Evolutionary conservation across 2,888 invertebrate genomes (phyloP).

Genomic region (Platycheirus albimanus): DNA sequence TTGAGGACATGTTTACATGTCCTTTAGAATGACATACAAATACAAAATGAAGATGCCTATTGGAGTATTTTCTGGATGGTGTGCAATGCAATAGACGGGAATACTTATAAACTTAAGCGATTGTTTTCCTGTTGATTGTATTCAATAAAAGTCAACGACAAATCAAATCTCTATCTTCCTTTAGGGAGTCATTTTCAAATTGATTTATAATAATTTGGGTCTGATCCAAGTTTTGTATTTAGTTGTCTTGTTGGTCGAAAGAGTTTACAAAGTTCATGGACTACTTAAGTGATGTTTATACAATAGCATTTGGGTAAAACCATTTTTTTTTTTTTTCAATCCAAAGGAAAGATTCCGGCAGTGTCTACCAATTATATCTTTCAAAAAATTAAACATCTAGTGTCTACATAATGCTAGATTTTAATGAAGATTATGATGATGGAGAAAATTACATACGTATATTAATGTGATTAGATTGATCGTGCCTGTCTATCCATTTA

Average conservation of each 20-base stretch:
- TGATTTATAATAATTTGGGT: conserved; percentile 55
- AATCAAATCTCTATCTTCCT: conserved; percentile 16
- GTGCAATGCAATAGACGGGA: conserved; percentile 9
- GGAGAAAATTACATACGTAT: no score
- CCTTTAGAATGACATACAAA: conserved; percentile 23
- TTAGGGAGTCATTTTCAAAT: conserved; percentile 48
- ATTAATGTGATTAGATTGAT: no score
- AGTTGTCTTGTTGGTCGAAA: neutral
- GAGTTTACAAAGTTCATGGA: neutral
- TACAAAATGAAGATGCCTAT: conserved; percentile 3
- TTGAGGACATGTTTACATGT: conserved; percentile 58
- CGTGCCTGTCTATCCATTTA: no score
- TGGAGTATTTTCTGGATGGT: conserved; percentile 12
- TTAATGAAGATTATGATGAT: no score
- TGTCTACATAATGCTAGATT: no score
- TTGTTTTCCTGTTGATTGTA: conserved; percentile 62
- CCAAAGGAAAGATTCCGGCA: no score
- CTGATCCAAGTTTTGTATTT: conserved; percentile 30
- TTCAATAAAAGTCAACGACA: conserved; percentile 43
- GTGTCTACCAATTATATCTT: no score
- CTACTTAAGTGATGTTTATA: no score
- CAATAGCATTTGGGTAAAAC: no score
- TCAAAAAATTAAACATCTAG: no score
- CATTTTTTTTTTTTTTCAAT: no score
- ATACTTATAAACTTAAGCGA: conserved; percentile 31